phyloP scores from a whole-genome alignment of 2,888 invertebrate genomes.

The Cryptocephalus primarius region DNA sequence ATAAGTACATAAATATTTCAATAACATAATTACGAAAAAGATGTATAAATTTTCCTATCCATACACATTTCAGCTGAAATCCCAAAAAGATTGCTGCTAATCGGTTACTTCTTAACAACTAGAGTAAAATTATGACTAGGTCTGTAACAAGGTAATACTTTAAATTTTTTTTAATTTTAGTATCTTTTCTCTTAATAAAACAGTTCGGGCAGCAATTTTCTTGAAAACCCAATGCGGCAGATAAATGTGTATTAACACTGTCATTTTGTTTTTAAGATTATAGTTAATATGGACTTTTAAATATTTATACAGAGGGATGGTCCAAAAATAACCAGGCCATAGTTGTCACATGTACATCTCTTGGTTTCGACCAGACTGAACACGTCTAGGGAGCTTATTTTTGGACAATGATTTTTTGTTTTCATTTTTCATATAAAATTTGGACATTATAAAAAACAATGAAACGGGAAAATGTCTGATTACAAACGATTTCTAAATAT shows the following conservation, averaged over 20 bases:
- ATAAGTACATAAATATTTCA: slow-evolving; percentile 33
- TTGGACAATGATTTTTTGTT: slow-evolving; percentile 9
- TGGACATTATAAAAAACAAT: slow-evolving; percentile 11
- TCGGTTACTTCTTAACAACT: slow-evolving; percentile 18
- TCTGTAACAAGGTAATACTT: slow-evolving; percentile 29
- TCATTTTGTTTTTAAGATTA: slow-evolving; percentile 4
- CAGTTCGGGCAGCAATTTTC: slow-evolving; percentile 25
- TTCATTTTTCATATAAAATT: slow-evolving; percentile 18
- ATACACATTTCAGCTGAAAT: slow-evolving; percentile 23
- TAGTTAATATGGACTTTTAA: slow-evolving; percentile 8
- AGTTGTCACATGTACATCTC: neutral
- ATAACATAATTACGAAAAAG: slow-evolving; percentile 32
- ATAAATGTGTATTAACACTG: slow-evolving; percentile 22
- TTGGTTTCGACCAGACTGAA: too few relatives aligned
- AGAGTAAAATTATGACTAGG: slow-evolving; percentile 26
- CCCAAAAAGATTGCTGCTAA: slow-evolving; percentile 27
- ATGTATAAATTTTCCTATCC: slow-evolving; percentile 27
- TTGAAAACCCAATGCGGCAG: slow-evolving; percentile 17
- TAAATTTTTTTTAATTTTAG: slow-evolving; percentile 10
- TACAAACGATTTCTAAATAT: slow-evolving; percentile 6
- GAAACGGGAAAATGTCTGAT: slow-evolving; percentile 6
- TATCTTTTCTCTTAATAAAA: slow-evolving; percentile 1
- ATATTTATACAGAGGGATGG: slow-evolving; percentile 2
- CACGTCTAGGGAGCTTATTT: neutral
- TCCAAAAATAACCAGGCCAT: slow-evolving; percentile 1